Base-by-base conservation (phyloP, 2,113 vertebrate genomes). In the Eulacestoma nigropectus region DNA sequence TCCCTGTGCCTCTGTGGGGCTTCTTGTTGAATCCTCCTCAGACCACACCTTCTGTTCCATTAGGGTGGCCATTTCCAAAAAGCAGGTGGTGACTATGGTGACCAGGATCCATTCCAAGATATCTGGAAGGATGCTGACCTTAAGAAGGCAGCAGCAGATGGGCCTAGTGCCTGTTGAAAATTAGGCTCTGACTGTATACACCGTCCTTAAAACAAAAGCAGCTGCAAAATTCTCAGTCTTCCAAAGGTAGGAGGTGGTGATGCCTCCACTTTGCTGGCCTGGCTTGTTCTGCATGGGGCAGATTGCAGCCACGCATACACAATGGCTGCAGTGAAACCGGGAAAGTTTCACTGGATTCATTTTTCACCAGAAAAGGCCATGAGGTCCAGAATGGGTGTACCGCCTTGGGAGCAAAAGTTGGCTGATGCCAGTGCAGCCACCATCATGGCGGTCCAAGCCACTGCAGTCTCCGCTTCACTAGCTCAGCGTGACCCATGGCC, bases 291-390 rank as follows among this genome's bases (percentile, higher is more conserved):
- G 82, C 0, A 0, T 0, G 4, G 69, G 68, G 83, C 65, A 56
- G n/a, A 20, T 12, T 8, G 30, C 0, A 4, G 32, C 70, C 70
- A 41, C 0, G 13, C 53, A 56, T 1, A 3, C 2, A 0, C 70
- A 7, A 4, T 0, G 1, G 44, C 78, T 10, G 33, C 63, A 27
- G 82, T 12, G 57, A 82, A 87, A 87, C 8, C 0, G 0, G 77
- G 84, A 26, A 84, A 75, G 76, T 77, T 92, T 70, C 84, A 72
- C 70, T 55, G 22, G 50, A 55, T 86, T 90, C 15, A 44, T 67
- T 90, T 83, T 42, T 74, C 86, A 84, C 42, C 83, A 92, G 90
- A 39, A 93, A 89, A 89, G 60, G 84, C 67, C 73, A 4, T 3
- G 41, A 84, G 83, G 64, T 27, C 68, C 0, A 0, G 39, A 72